Evolutionary conservation across 2,797 vertebrate genomes (phyloP).

Genomic region (Naso thynnoides): DNA sequence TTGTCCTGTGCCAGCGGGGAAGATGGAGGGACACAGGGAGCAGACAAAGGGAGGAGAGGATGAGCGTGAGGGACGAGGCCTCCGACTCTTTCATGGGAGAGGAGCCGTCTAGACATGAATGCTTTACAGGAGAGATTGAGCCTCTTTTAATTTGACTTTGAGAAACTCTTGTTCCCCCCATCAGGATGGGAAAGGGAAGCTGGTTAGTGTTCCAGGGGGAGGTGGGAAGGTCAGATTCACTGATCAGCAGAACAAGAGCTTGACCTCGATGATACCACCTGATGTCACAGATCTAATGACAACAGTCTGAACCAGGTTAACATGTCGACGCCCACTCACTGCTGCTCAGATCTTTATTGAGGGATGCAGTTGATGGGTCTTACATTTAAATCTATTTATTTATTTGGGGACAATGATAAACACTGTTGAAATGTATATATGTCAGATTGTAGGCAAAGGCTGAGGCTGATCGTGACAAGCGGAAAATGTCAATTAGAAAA

Average conservation of each 20-base stretch:
- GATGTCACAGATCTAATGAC: conserved; percentile 25
- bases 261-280: conserved; percentile 53
- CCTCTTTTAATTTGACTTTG: conserved; percentile 66
- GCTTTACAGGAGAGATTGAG: conserved; percentile 59
- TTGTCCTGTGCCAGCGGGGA: conserved; percentile 79
- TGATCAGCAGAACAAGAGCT: conserved; percentile 46
- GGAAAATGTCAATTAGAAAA: no score
- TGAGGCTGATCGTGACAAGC: no score
- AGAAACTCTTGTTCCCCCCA: conserved; percentile 36
- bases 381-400: no score
- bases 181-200: conserved; percentile 45
- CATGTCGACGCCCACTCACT: not conserved
- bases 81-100: conserved; percentile 60
- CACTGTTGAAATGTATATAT: no score
- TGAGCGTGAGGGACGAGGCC: conserved; percentile 62
- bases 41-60: conserved; percentile 71
- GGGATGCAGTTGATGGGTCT: no score
- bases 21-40: conserved; percentile 55
- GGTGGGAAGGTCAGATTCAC: conserved; percentile 42
- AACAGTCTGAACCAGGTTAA: not conserved
- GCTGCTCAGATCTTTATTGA: not conserved
- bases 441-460: no score
- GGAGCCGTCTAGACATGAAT: conserved; percentile 76
- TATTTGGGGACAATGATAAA: no score
- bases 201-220: conserved; percentile 21